Evolutionary conservation across 2,797 vertebrate genomes (phyloP), one percentile per base, ranked within the genome.

Genomic region (Sebastes vulpes): DNA sequence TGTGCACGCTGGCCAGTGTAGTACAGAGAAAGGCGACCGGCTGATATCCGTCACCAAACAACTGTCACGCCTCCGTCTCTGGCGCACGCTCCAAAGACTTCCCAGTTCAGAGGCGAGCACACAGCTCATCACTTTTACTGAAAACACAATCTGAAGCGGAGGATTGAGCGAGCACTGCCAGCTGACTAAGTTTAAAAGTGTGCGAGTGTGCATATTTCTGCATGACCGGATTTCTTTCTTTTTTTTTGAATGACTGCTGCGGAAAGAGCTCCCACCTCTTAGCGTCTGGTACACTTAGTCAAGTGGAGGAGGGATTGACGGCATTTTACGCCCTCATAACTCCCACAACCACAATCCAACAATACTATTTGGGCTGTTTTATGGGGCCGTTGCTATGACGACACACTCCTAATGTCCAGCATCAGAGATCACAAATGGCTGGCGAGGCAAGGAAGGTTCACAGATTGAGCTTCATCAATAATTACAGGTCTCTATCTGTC

Each of bases 341-440:
- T 65, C 53, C 76, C 63, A 78, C 65, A 52, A 35, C 61, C 42
- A 53, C 58, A 53, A 57, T 52, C 53, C 21, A 32, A 23, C 56
- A 54, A 60, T 38, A 18, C 18, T 23, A 5, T 68, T 72, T n/a
- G 20, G 58, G 64, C 63, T 75, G 26, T 84, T 86, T 82, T 46
- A 75, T 66, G 67, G 18, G 50, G 54, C 38, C 3, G 84, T 84
- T 89, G 65, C 88, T 66, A 87, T 83, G 89, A 75, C 71, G 32
- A 92, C 82, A 14, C 4, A 12, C 67, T 70, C 31, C 32, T 52
- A 57, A 68, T 71, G 75, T 86, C 79, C 72, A 56, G 48, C 71
- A 61, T 83, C 69, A 61, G 64, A 70, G 57, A 76, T 65, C 73
- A 54, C 11, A 66, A 81, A 81, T 65, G 74, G 64, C 72, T 29